Evolutionary conservation across 2,888 invertebrate species (phyloP).

Genomic region (Stegana nigrithorax): DNA sequence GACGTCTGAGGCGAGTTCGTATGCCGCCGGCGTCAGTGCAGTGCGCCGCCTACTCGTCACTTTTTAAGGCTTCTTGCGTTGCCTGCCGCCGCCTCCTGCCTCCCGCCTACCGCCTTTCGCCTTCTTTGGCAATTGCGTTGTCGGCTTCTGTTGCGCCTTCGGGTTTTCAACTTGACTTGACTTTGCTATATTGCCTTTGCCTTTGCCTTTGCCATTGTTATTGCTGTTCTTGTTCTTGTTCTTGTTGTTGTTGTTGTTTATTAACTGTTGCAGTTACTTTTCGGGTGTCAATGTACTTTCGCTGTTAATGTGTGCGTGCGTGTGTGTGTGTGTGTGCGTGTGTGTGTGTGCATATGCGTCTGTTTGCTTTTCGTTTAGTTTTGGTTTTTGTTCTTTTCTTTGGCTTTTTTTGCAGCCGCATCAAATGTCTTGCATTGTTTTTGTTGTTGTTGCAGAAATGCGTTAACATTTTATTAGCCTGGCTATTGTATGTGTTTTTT

Average conservation of each 20-base stretch:
- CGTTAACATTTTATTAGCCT: slow-evolving; percentile 26
- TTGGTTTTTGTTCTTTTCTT: neutral
- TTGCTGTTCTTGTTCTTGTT: neutral
- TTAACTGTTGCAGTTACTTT: slow-evolving; percentile 31
- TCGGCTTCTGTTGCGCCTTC: slow-evolving; percentile 22
- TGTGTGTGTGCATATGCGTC: neutral
- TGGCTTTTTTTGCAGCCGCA: slow-evolving; percentile 1
- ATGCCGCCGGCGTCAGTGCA: neutral
- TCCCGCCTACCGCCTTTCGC: neutral
- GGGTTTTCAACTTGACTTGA: slow-evolving; percentile 23
- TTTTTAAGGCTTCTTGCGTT: no score
- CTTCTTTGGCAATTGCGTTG: slow-evolving; percentile 7
- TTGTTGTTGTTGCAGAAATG: slow-evolving; percentile 24
- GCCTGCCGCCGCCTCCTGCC: slow-evolving; percentile 14
- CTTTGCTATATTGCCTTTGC: no score
- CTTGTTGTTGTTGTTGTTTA: slow-evolving; percentile 32
- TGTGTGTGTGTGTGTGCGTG: slow-evolving; percentile 21
- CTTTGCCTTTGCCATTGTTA: neutral
- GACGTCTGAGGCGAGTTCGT: neutral
- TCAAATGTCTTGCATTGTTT: slow-evolving; percentile 21
- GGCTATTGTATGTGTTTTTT: neutral
- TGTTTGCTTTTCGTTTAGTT: neutral
- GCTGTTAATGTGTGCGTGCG: slow-evolving; percentile 19
- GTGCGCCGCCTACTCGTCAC: neutral
- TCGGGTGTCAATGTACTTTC: slow-evolving; percentile 62